Base-by-base conservation (phyloP, 2,113 vertebrate genomes). In the Tilapia sparmanii region DNA sequence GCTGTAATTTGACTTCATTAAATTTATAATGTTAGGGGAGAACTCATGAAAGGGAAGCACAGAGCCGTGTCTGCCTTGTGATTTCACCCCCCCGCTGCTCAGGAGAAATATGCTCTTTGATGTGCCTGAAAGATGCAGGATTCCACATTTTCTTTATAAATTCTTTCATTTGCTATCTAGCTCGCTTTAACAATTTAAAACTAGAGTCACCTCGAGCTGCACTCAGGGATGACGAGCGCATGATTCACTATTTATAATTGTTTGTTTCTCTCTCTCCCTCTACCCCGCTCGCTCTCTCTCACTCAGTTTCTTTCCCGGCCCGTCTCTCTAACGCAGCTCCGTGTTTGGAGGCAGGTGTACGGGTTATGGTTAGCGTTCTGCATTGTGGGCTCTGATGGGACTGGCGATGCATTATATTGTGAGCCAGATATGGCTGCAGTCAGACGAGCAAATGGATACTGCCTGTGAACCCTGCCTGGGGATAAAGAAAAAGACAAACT, bases 361-460 rank as follows among this genome's bases (percentile, higher is more conserved):
- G 88, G 90, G 90, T 91, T 90, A 86, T 73, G 78, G 80, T 93
- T 89, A 91, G 91, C 52, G 91, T 94, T 95, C 93, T 95, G 94
- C 93, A 80, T 90, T 92, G 90, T 86, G 89, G 84, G 73, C 91
- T 93, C 94, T 94, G 93, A 95, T 95, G 90, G 94, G 92, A 95
- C 92, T 81, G 92, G 38, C 79, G 85, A 93, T 93, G 93, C 94
- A 91, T 95, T 94, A 93, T 93, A 91, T 93, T 93, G 92, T 86
- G 84, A 87, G 84, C 71, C 93, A 92, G 89, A 90, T 81, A 92
- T 38, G 89, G 89, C 90, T 85, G 87, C 87, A 89, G 92, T 88
- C 52, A 31, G 89, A 87, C 73, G 33, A 83, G 78, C 81, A 90
- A 91, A 91, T 89, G 90, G 87, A 87, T 89, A 22, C 73, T 78